Base-by-base conservation (phyloP, 2,113 vertebrate genomes). In the Pachyramphus minor region DNA sequence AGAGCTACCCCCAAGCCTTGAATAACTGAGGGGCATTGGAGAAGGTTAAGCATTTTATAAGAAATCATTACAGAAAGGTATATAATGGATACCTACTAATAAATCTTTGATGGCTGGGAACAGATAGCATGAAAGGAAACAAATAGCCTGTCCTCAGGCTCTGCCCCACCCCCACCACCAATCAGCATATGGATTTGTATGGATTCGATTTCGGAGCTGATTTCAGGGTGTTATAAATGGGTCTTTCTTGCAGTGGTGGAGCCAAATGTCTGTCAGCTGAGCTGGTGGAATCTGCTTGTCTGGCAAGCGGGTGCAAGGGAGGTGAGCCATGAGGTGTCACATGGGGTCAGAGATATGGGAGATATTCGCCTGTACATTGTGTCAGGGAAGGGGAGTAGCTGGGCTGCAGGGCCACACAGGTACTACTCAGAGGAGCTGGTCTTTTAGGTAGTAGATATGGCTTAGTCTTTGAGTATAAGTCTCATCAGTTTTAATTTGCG, bases 201-300 rank as follows among this genome's bases (percentile, higher is more conserved):
- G 56, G 80, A 71, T 71, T 90, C 49, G 23, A 9, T 62, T 84
- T 78, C 1, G 0, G 74, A 59, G 21, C 56, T 58, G 66, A 24
- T 90, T 92, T 72, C 58, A 45, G 66, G 71, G 82, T 49, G 49
- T 53, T 80, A 68, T 68, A 76, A 79, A 62, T 33, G 78, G 58
- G 31, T 84, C 52, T 31, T n/a, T 62, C 63, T 76, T 76, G 35
- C 79, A 55, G 55, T 67, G 90, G 45, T 21, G 49, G 74, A 76
- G 76, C 92, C 90, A 84, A 85, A 45, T 77, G 68, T 74, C 79
- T 63, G 76, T 97, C 83, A 92, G 94, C 86, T 92, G 92, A 90
- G 94, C 83, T 86, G 76, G 50, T 89, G 89, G 92, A 95, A 95
- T 95, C 76, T 77, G 86, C 86, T 71, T 55, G 79, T 80, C 72